Base-by-base conservation (phyloP, 2,113 vertebrate species). In the Macroglossus sobrinus region DNA sequence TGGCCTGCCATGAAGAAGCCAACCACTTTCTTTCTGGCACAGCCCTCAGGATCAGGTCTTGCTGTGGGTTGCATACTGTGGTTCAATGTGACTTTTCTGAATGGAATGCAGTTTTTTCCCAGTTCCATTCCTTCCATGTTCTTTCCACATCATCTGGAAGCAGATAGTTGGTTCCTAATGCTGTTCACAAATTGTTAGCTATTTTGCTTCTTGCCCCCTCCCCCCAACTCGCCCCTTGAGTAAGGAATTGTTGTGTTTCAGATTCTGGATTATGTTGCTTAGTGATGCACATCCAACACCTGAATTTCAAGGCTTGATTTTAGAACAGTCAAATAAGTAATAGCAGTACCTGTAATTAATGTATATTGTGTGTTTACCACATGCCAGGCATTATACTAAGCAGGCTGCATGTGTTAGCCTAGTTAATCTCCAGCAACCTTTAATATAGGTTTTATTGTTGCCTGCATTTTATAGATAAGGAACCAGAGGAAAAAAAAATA, bases 131-230 rank as follows among this genome's bases (percentile, higher is more conserved):
- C 81, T 91, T 90, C 84, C 33, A 1, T 84, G 50, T 78, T 95
- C 89, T 93, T 93, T 81, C 74, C 95, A 71, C 86, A 72, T 59
- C 89, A 81, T 85, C 68, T 89, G 82, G 72, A 91, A 84, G 50
- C 57, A 84, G 33, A 43, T 66, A 38, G 68, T 93, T 33, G 19
- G 61, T 87, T 94, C 82, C 93, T 69, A 84, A 76, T 80, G 57
- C 61, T 89, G 57, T 50, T 86, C 89, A 93, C 93, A 95, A 55
- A 66, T 93, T 71, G 75, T 89, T 91, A 71, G 94, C 82, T 93
- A 1, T 76, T 94, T 89, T 75, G 43, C 50, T 89, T 92, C 55
- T 84, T 64, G 66, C 50, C 50, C 50, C 47, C 3, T 6, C 47
- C 45, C 79, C 28, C 18, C 74, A 53, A 1, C 38, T 87, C 24